phyloP scores from a whole-genome alignment of 2,888 invertebrate species.

The Chrysopilus asiliformis region DNA sequence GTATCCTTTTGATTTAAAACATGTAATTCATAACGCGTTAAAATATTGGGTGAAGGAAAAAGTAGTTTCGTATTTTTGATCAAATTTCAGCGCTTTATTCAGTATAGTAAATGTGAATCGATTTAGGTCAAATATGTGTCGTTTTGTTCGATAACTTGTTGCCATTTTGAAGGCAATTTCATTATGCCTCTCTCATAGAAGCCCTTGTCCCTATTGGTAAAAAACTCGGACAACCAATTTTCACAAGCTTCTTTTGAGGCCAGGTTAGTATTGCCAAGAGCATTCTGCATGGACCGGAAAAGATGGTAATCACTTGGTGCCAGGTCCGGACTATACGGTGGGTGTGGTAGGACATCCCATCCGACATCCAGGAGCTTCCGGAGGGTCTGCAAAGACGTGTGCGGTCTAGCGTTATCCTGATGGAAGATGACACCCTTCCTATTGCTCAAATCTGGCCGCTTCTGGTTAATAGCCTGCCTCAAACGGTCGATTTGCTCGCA shows the following conservation, averaged over 20 bases:
- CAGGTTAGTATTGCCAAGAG: slow-evolving; percentile 14
- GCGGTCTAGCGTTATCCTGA: slow-evolving; percentile 9
- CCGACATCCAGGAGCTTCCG: slow-evolving; percentile 18
- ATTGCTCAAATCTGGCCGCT: too few species aligned
- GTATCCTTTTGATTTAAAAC: too few species aligned
- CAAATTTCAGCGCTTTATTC: too few species aligned
- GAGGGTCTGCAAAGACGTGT: slow-evolving; percentile 12
- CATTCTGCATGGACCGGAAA: slow-evolving; percentile 15
- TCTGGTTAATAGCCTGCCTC: background rate
- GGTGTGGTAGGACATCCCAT: too few species aligned
- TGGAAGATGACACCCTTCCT: slow-evolving; percentile 13
- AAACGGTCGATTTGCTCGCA: slow-evolving; percentile 11
- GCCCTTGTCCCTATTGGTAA: slow-evolving; percentile 14
- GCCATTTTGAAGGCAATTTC: too few species aligned
- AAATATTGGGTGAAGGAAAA: too few species aligned
- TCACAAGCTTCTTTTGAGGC: slow-evolving; percentile 14
- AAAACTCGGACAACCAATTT: slow-evolving; percentile 17
- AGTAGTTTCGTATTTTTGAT: too few species aligned
- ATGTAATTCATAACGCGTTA: too few species aligned
- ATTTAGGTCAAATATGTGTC: slow-evolving; percentile 5
- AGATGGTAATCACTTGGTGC: slow-evolving; percentile 16
- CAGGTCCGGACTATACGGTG: slow-evolving; percentile 17
- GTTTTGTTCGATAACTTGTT: slow-evolving; percentile 6
- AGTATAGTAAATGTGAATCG: too few species aligned
- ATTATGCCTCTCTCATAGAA: slow-evolving; percentile 15